Percentiles rank a stretch among this genome's conserved stretches.
Evolutionary conservation across 1,140 invertebrate species (phyloP).

Genomic region (Rhynchophorus ferrugineus): DNA sequence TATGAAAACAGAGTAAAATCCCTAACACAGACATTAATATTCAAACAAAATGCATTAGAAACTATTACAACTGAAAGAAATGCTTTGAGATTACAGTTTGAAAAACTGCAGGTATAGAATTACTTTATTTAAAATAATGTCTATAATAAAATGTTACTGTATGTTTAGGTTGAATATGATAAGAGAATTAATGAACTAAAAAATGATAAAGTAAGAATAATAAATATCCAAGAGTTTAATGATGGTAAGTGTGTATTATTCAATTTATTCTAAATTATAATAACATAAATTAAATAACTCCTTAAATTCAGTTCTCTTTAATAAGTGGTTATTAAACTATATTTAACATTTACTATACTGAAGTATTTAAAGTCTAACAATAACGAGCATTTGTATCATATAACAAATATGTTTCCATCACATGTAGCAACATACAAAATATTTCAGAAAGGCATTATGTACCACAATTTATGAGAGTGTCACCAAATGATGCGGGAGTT

Average conservation of each 20-base stretch:
- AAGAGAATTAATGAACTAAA: slow-evolving; percentile 28
- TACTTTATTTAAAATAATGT: slow-evolving; percentile 2
- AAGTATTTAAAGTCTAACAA: too few relatives aligned
- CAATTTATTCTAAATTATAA: slow-evolving; percentile 33
- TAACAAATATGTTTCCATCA: too few relatives aligned
- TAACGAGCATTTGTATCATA: too few relatives aligned
- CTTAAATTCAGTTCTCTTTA: too few relatives aligned
- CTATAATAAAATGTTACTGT: slow-evolving; percentile 9
- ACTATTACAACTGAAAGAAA: slow-evolving; percentile 70
- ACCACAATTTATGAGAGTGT: slow-evolving; percentile 64
- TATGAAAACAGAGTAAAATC: slow-evolving; percentile 60
- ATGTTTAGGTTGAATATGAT: slow-evolving; percentile 32
- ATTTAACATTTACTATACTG: too few relatives aligned
- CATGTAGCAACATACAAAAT: too few relatives aligned
- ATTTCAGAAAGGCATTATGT: slow-evolving; percentile 55
- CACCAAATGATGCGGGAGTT: slow-evolving; percentile 69
- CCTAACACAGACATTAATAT: slow-evolving; percentile 70
- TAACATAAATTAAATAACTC: too few relatives aligned
- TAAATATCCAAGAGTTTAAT: slow-evolving; percentile 57
- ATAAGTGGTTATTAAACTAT: too few relatives aligned
- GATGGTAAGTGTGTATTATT: slow-evolving; percentile 44
- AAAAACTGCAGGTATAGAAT: slow-evolving; percentile 61
- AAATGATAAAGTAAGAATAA: slow-evolving; percentile 36
- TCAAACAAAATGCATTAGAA: slow-evolving; percentile 73
- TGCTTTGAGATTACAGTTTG: slow-evolving; percentile 67